Evolutionary conservation across 2,113 vertebrate species (phyloP).

Genomic region (Amia ocellicauda): DNA sequence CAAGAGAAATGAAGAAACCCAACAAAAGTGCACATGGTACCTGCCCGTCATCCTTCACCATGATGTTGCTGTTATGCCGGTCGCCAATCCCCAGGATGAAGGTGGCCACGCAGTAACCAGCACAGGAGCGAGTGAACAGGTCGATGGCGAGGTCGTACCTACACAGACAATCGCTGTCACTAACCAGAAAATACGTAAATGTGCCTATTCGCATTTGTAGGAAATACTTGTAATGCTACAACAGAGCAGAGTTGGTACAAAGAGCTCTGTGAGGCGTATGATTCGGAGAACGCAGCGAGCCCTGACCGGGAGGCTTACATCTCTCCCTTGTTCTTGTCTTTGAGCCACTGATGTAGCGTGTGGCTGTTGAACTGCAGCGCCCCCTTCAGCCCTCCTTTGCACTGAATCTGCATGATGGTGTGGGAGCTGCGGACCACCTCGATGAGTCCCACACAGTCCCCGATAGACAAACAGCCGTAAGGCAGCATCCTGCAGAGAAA

Average conservation of each 20-base stretch:
- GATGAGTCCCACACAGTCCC: slow-evolving; percentile 95
- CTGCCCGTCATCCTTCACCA: slow-evolving; percentile 98
- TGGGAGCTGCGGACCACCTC: slow-evolving; percentile 96
- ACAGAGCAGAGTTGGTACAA: too few relatives aligned
- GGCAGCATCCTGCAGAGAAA: slow-evolving; percentile 84
- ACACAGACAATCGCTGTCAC: too few relatives aligned
- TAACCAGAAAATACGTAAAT: too few relatives aligned
- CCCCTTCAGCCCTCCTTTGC: slow-evolving; percentile 94
- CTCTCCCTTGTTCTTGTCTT: slow-evolving; percentile 97
- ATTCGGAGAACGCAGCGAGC: too few relatives aligned
- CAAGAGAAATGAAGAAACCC: not conserved
- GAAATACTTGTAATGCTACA: too few relatives aligned
- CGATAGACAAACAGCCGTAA: slow-evolving; percentile 92
- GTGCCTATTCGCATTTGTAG: too few relatives aligned
- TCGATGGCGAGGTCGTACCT: slow-evolving; percentile 97
- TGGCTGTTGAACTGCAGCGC: slow-evolving; percentile 96
- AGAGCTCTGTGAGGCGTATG: too few relatives aligned
- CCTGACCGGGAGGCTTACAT: slow-evolving; percentile 78
- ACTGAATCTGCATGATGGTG: slow-evolving; percentile 98
- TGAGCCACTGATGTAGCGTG: slow-evolving; percentile 95
- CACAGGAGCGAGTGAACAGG: slow-evolving; percentile 93
- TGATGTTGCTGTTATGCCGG: slow-evolving; percentile 98
- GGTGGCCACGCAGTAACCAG: slow-evolving; percentile 95
- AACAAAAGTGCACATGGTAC: slow-evolving; percentile 51
- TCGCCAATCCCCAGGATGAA: slow-evolving; percentile 97